Evolutionary conservation across 1,140 invertebrate genomes (phyloP).

Genomic region (Phenacoccus solenopsis): DNA sequence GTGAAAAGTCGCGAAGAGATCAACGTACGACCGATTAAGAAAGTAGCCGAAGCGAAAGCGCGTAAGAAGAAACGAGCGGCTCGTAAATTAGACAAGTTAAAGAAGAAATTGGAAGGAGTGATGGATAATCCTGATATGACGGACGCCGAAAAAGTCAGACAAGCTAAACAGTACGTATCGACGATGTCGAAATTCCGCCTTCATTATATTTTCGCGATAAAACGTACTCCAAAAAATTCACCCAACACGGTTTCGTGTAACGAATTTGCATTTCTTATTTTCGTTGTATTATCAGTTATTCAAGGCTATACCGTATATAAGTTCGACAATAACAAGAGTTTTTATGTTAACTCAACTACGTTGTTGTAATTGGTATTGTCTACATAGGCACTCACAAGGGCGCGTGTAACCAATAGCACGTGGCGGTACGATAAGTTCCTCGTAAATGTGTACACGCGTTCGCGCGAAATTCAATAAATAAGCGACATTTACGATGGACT

Average conservation of each 20-base stretch:
- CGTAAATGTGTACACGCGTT: neutral
- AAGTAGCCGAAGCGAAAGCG: constrained; percentile 95
- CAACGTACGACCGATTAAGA: constrained; percentile 91
- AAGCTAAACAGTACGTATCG: constrained; percentile 67
- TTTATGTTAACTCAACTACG: neutral
- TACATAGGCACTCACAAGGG: neutral
- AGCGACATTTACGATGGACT: neutral
- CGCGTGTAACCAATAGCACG: neutral
- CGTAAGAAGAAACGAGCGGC: constrained; percentile 85
- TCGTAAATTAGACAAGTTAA: constrained; percentile 79
- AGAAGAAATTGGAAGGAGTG: constrained; percentile 86
- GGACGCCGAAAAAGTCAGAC: constrained; percentile 80
- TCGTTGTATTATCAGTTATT: neutral
- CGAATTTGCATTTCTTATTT: neutral
- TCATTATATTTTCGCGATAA: constrained; percentile 4
- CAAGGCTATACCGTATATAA: neutral
- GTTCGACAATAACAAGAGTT: neutral
- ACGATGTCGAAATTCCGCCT: too few relatives aligned
- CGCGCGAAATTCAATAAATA: neutral
- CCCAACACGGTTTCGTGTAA: too few relatives aligned
- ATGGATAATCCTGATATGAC: constrained; percentile 81
- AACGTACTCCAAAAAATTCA: constrained; percentile 1
- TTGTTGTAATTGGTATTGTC: neutral
- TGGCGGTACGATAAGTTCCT: neutral
- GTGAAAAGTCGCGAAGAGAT: constrained; percentile 68